Evolutionary conservation across 2,113 vertebrate species (phyloP).

Genomic region (Scartelaos histophorus): DNA sequence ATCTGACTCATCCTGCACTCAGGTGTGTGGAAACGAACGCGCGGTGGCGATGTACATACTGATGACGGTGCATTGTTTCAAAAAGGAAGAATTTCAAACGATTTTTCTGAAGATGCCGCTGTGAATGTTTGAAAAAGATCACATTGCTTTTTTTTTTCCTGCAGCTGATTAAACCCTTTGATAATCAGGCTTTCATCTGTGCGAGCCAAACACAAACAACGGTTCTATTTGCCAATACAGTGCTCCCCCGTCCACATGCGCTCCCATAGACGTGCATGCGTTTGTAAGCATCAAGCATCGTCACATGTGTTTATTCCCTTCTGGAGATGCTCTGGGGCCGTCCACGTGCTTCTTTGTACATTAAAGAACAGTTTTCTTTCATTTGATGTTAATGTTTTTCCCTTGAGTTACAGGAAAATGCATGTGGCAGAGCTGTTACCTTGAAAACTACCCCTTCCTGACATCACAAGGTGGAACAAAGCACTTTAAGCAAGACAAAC

Average conservation of each 20-base stretch:
- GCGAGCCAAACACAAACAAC: constrained; percentile 48
- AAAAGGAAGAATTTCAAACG: constrained; percentile 16
- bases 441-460: no score
- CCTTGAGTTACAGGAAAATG: no score
- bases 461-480: no score
- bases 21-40: constrained; percentile 25
- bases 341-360: background rate
- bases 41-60: constrained; percentile 11
- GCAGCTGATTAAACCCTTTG: constrained; percentile 71
- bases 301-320: constrained; percentile 12
- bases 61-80: constrained; percentile 6
- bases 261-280: constrained; percentile 24
- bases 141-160: background rate
- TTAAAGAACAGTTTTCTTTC: background rate
- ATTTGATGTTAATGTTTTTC: no score
- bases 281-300: constrained; percentile 26
- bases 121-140: constrained; percentile 9
- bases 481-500: no score
- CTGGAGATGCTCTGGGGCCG: constrained; percentile 11
- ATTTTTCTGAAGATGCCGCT: background rate
- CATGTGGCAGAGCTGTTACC: no score
- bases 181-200: constrained; percentile 66
- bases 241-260: constrained; percentile 18
- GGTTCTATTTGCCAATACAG: constrained; percentile 27
- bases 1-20: constrained; percentile 33